Conservation (phyloP, 35 echinoderm and acorn worm genomes). For the Ophiothrix spiculata region DNA sequence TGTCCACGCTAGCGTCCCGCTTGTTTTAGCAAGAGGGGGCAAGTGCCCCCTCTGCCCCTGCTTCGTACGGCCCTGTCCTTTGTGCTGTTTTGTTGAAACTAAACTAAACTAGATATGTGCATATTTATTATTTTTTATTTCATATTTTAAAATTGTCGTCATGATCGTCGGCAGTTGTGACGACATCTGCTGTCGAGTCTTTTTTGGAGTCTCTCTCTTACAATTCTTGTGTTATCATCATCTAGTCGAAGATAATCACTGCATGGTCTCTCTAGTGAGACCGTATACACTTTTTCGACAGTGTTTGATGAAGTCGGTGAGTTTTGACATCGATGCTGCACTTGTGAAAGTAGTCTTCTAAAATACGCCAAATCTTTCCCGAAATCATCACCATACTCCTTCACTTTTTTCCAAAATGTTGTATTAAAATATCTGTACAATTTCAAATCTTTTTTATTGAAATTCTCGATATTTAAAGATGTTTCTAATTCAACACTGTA, state of each 20-base stretch:
- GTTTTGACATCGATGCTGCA: background rate
- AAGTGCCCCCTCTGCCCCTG: too few species aligned
- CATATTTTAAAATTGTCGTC: too few species aligned
- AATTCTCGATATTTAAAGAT: background rate
- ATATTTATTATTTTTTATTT: too few species aligned
- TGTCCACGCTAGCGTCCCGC: too few species aligned
- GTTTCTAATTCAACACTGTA: background rate
- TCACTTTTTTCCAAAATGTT: conserved; percentile 49
- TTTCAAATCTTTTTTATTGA: conserved; percentile 12
- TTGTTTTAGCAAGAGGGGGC: too few species aligned
- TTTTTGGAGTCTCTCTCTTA: background rate
- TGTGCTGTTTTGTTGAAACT: too few species aligned
- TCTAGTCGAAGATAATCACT: background rate
- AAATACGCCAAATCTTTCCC: background rate
- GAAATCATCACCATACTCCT: conserved; percentile 14
- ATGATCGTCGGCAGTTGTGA: background rate
- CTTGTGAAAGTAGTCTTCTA: background rate
- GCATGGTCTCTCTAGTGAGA: background rate
- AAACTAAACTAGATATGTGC: too few species aligned
- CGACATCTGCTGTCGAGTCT: background rate
- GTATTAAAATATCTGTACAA: conserved; percentile 40
- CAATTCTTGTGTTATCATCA: background rate
- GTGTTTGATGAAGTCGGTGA: background rate
- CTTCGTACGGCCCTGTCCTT: too few species aligned
- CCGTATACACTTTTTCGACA: background rate